These are phyloP conservation scores for Baryphthengus martii DNA, from an alignment of 2,113 vertebrate species.

Conservation along the genomic window DNA sequence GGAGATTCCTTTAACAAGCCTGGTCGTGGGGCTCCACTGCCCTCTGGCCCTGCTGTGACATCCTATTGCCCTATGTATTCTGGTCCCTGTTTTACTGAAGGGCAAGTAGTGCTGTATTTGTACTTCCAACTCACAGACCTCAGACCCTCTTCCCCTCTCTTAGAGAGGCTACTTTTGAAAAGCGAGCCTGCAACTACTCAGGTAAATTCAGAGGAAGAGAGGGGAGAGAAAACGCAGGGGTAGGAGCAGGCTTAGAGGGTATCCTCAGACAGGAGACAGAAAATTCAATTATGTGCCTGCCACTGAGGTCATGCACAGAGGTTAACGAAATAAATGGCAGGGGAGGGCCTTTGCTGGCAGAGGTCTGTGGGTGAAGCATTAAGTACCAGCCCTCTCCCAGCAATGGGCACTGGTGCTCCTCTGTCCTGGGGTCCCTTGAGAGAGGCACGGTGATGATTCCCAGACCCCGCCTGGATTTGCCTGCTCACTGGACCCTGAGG, in stretches of 20 bases:
- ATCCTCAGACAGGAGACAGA: background rate
- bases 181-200: background rate
- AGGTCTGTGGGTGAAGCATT: background rate
- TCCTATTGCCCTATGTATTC: background rate
- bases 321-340: background rate
- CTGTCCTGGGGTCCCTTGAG: background rate
- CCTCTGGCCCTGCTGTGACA: background rate
- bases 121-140: background rate
- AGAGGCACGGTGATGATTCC: background rate
- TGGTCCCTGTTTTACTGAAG: background rate
- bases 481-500: too few species aligned
- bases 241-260: background rate
- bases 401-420: background rate
- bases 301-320: background rate
- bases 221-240: background rate
- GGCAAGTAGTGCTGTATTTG: background rate
- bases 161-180: background rate
- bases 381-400: background rate
- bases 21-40: rapidly evolving
- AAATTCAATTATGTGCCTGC: background rate
- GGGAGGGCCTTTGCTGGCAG: background rate
- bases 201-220: background rate
- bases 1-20: background rate
- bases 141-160: background rate
- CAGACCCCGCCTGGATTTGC: background rate